A percentile compares a stretch with the other conserved stretches of the same genome.
Conservation (phyloP, 2,888 invertebrate genomes). For the Strigamia maritima region DNA sequence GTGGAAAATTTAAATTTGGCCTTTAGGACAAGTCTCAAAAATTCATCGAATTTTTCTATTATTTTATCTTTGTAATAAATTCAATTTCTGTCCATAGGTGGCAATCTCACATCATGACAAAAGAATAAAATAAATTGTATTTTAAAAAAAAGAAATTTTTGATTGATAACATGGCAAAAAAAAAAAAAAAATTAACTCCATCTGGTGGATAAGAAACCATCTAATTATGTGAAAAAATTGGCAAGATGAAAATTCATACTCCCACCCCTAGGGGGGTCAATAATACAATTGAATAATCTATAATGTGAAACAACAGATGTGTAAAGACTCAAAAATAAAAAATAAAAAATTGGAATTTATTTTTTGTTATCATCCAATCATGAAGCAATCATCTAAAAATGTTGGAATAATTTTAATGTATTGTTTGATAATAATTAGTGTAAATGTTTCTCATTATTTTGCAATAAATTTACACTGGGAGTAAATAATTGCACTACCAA, state of each 20-base stretch:
- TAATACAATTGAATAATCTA: not conserved
- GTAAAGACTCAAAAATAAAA: not conserved
- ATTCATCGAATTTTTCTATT: not conserved
- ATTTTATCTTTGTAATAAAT: not conserved
- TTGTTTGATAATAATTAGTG: too few species aligned
- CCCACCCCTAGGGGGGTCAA: not conserved
- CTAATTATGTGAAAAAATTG: not conserved
- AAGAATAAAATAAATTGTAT: not conserved
- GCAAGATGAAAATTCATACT: not conserved
- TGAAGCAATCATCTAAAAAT: too few species aligned
- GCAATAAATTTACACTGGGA: too few species aligned
- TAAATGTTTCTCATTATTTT: too few species aligned
- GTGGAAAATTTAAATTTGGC: not conserved
- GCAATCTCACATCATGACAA: not conserved
- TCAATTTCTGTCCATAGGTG: not conserved
- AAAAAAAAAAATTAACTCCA: not conserved
- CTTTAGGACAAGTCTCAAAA: not conserved
- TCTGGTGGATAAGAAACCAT: not conserved
- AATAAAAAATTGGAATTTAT: not conserved
- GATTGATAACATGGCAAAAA: not conserved
- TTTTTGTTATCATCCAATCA: not conserved
- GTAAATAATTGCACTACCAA: too few species aligned
- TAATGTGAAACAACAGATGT: not conserved
- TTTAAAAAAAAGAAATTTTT: not conserved
- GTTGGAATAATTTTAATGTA: too few species aligned